phyloP scores from a whole-genome alignment of 2,888 invertebrate species.

The Microctonus aethiopoides region DNA sequence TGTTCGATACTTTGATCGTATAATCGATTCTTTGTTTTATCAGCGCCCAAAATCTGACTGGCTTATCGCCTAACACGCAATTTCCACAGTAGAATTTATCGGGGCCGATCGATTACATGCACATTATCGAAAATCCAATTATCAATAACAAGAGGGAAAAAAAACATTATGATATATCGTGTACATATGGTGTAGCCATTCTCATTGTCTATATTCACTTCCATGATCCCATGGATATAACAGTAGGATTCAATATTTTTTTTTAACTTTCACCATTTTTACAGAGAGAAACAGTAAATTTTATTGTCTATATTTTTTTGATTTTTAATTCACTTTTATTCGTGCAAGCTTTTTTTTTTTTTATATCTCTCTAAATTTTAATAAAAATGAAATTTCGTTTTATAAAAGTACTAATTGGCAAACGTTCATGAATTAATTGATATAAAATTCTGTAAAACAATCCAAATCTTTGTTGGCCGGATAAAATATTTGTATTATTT shows the following conservation, averaged over 20 bases:
- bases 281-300: neutral
- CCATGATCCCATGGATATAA: constrained; percentile 16
- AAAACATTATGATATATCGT: constrained; percentile 34
- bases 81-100: constrained; percentile 28
- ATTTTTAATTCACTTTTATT: constrained; percentile 21
- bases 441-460: constrained; percentile 4
- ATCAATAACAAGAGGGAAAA: constrained; percentile 28
- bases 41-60: neutral
- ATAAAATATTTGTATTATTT: constrained; percentile 11
- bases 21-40: neutral
- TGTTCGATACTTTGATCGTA: neutral
- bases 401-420: neutral
- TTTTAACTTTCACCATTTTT: constrained; percentile 12
- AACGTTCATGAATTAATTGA: neutral
- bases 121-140: constrained; percentile 36
- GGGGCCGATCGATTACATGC: constrained; percentile 36
- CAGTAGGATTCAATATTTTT: constrained; percentile 8
- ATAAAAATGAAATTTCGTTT: neutral
- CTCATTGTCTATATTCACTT: constrained; percentile 35
- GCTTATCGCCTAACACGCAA: constrained; percentile 12
- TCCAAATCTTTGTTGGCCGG: constrained; percentile 23
- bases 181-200: constrained; percentile 30
- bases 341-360: neutral
- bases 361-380: too few relatives aligned
- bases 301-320: neutral